Base-by-base conservation (phyloP, 2,888 invertebrate species). In the Sinopyrophorus schimmeli region DNA sequence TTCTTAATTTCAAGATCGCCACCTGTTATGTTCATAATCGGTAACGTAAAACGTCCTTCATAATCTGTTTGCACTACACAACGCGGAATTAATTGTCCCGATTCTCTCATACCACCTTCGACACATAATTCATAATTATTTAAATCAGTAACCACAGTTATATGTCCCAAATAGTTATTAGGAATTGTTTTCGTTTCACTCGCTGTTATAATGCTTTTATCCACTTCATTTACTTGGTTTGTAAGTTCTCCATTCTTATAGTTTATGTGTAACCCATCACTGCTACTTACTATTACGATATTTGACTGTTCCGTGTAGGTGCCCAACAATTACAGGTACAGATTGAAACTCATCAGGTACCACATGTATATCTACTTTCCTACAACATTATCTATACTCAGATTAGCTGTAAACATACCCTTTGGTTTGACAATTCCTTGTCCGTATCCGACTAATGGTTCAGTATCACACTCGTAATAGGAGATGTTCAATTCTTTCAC, bases 251-350 rank as follows among this genome's bases (percentile, higher is more conserved):
- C 27, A 23, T 53, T 30, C 21, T 37, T 38, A 12, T 24, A 21
- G 20, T 51, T n/a, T 3, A 57, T 49, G 11, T 30, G 39, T 10
- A 60, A 27, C n/a, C 39, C 39, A 4, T 50, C 51, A 7, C 5
- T 28, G 9, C 20, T 54, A 35, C 54, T 59, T 1, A 55, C 28
- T 3, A 62, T 55, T 11, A 48, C 20, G 2, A 61, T 44, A 10
- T 55, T 51, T 2, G 44, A 30, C 26, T 61, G 53, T 21, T 60
- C 58, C 3, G 57, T 59, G 30, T 48, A 63, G 56, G 43, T 62
- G 61, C 3, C 59, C 59, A 12, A 62, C 48, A 24, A 62, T 26
- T 5, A 63, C 32, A 1, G 56, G 44, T 10, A 59, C 55, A 16
- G 40, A 37, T 43, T 60, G 60, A 4, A 41, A 43, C 6, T 55